Percentiles rank a stretch among this genome's conserved stretches.
Evolutionary conservation across 1,140 invertebrate species (phyloP).

Genomic region (Dreissena rostriformis): DNA sequence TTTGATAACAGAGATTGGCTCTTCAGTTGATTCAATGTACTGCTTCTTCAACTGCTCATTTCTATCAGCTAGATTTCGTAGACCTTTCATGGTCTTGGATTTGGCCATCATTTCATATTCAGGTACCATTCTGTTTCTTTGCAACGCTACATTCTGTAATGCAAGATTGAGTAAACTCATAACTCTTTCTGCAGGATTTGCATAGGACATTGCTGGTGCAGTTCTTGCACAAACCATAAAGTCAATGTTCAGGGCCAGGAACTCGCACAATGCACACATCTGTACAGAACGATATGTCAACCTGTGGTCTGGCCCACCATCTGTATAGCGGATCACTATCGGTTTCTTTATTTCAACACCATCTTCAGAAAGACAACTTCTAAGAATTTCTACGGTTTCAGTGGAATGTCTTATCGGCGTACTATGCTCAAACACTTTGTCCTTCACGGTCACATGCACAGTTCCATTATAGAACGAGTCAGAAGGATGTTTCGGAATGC

Average conservation of each 20-base stretch:
- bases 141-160: constrained; percentile 16
- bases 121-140: constrained; percentile 15
- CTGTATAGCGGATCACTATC: constrained; percentile 18
- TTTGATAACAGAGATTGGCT: neutral
- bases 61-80: constrained; percentile 15
- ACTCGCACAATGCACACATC: constrained; percentile 31
- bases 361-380: neutral
- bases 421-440: constrained; percentile 56
- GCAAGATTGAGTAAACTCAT: constrained; percentile 21
- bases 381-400: constrained; percentile 21
- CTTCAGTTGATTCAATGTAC: neutral
- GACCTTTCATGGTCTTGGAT: constrained; percentile 8
- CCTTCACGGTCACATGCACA: constrained; percentile 50
- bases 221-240: constrained; percentile 40
- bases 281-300: constrained; percentile 48
- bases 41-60: constrained; percentile 3
- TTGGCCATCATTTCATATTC: constrained; percentile 35
- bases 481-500: constrained; percentile 3
- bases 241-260: constrained; percentile 52
- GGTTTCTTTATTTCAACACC: neutral
- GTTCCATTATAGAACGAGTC: constrained; percentile 57
- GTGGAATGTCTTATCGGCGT: constrained; percentile 50
- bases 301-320: constrained; percentile 56
- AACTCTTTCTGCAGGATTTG: constrained; percentile 21
- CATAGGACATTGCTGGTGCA: constrained; percentile 24